Base-by-base conservation (phyloP, 2,797 vertebrate genomes). In the Hemitrygon akajei region DNA sequence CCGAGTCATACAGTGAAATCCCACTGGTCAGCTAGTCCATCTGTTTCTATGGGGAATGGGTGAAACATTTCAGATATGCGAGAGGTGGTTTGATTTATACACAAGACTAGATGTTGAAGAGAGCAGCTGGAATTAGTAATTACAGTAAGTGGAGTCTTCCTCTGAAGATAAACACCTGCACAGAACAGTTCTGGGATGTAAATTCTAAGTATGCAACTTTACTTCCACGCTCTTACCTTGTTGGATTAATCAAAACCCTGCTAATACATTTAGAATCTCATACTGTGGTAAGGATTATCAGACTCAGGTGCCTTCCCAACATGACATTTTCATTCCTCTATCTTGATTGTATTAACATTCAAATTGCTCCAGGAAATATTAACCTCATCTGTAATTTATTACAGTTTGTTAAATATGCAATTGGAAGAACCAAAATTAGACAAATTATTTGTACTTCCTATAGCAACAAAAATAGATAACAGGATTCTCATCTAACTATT, bases 361-460 rank as follows among this genome's bases (percentile, higher is more conserved):
- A 87, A 87, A 66, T 63, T 60, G 60, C 84, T 66, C 30, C 16
- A 66, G 84, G 58, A 87, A 87, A 87, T 16, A 4, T 11, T n/a
- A 87, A n/a, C 27, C 60, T n/a, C n/a, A 12, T 63, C 60, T 63
- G 60, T 18, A 87, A 87, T 87, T 87, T 58, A 87, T 87, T 87
- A 60, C n/a, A n/a, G 77, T 34, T n/a, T 34, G 12, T 87, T 34
- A 66, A 34, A 63, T 87, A n/a, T 87, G 60, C 14, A 63, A 66
- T 87, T 34, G 63, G 84, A 34, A 63, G 60, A 87, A 7, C 58
- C 58, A 63, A 87, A 14, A 87, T n/a, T 60, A 66, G 34, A 87
- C 60, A 63, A 87, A 77, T 77, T 77, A 87, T 87, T n/a, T 63
- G n/a, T n/a, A 87, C 30, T 27, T 30, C 30, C n/a, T 63, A 87